Base-by-base conservation (phyloP, 1,140 invertebrate species). In the Babylonia areolata region DNA sequence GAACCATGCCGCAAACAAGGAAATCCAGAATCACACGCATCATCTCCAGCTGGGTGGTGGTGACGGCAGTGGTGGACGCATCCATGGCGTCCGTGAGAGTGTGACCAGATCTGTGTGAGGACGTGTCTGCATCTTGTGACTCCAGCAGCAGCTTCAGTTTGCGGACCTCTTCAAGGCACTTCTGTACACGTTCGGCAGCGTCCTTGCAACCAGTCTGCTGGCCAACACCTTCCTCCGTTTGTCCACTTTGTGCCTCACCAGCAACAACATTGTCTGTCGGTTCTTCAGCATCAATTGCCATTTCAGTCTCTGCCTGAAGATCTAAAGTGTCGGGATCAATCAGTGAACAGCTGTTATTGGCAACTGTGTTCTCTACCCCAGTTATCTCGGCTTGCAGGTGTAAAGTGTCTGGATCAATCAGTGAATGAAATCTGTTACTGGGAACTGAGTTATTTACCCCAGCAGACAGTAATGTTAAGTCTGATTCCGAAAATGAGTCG, bases 11-110 rank as follows among this genome's bases (percentile, higher is more conserved):
- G 28, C 28, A 23, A 5, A 3, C 3, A 11, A 77, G 75, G 35
- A 77, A 77, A 3, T 77, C 75, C 75, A 77, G 37, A 39, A 77
- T 37, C 35, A 40, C 75, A 9, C 40, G 75, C 75, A 77, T 37
- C 37, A 40, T 11, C 5, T 77, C 75, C 75, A 39, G 20, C 75
- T 77, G 75, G 28, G 3, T 20, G 11, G 20, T 23, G 17, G 17
- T 37, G 11, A 5, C 3, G 6, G 2, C 28, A 3, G 33, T 23
- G 23, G 75, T 37, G 12, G 9, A 9, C 31, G 1, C 64, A 28
- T 69, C 23, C 9, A 69, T 23, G 0, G 64, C 15, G 28, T 69
- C n/a, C 23, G 12, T 28, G 31, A 12, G 9, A 31, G 23, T 69
- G 12, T 69, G 58, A n/a, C 31, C 71, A 15, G 71, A 33, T 1